Evolutionary conservation across 1,140 invertebrate genomes (phyloP), one percentile per base, ranked within the genome.

Genomic region (Venturia canescens): DNA sequence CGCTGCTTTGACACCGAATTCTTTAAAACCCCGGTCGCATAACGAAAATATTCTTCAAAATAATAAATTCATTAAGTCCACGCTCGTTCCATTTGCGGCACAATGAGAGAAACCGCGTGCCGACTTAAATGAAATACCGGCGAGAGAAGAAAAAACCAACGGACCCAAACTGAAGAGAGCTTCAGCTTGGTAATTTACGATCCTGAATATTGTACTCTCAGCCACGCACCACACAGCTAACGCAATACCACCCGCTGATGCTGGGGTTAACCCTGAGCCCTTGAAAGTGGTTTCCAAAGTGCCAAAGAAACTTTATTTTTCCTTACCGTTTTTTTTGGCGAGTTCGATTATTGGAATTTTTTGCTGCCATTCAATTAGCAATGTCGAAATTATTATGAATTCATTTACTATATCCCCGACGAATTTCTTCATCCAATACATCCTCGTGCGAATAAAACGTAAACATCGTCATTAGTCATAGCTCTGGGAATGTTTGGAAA

Each of bases 81-180:
- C 80, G 78, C 74, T 50, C 78, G 66, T 70, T 63, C 84, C 85
- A 79, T 84, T 80, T 86, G 84, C 80, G 82, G 84, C 69, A 31
- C 79, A n/a, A 29, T 29, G 67, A 70, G 67, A 70, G 67, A 34
- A 70, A 34, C 67, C 23, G 31, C 23, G 31, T 27, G 60, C 60
- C 23, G 60, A 13, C 60, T 63, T 21, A 27, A 57, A 23, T 21
- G 60, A 63, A 63, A 63, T 63, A 63, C 11, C 60, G 26, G 60
- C 6, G 60, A 63, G 60, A 27, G 60, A 57, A 57, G n/a, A 63
- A 63, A 23, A 13, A 27, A 21, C 21, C 11, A 63, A 21, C n/a
- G 23, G 23, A 63, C 21, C 21, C n/a, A 63, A 27, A 21, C 11
- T 21, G 60, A 63, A 23, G 23, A 23, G 26, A 23, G 23, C 23